phyloP scores from a whole-genome alignment of 1,140 invertebrate genomes.

The Drosophila biarmipes region DNA sequence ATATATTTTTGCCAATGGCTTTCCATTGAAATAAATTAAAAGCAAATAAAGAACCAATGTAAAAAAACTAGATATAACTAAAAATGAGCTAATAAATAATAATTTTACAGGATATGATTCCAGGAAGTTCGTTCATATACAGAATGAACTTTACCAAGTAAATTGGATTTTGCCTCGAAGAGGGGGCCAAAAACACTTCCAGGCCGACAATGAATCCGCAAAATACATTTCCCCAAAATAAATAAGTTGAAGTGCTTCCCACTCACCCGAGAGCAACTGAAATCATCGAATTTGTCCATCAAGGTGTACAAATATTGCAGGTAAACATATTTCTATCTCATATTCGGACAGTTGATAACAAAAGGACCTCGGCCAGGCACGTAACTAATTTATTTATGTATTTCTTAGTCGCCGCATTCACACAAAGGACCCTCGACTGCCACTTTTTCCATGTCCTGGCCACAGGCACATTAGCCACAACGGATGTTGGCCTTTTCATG shows the following conservation, averaged over 20 bases:
- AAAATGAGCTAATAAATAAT: background rate
- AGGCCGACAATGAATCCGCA: background rate
- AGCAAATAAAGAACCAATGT: background rate
- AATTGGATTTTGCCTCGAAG: background rate
- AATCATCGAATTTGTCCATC: slow-evolving; percentile 38
- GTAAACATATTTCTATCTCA: slow-evolving; percentile 34
- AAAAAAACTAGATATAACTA: background rate
- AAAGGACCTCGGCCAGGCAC: slow-evolving; percentile 37
- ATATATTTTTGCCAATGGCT: too few relatives aligned
- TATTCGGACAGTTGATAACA: slow-evolving; percentile 24
- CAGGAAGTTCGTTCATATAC: too few relatives aligned
- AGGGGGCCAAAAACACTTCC: background rate
- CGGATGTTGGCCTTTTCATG: slow-evolving; percentile 81
- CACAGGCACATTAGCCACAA: slow-evolving; percentile 76
- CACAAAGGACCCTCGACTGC: slow-evolving; percentile 53
- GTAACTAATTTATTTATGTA: slow-evolving; percentile 81
- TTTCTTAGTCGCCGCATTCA: slow-evolving; percentile 61
- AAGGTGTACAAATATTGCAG: slow-evolving; percentile 31
- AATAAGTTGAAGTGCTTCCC: slow-evolving; percentile 16
- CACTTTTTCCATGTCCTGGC: slow-evolving; percentile 56
- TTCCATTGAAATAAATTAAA: too few relatives aligned
- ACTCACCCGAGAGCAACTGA: slow-evolving; percentile 1
- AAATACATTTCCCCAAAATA: background rate
- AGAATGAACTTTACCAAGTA: background rate
- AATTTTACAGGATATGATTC: background rate